phyloP scores from a whole-genome alignment of 2,888 invertebrate genomes.

The Thalpophila matura region DNA sequence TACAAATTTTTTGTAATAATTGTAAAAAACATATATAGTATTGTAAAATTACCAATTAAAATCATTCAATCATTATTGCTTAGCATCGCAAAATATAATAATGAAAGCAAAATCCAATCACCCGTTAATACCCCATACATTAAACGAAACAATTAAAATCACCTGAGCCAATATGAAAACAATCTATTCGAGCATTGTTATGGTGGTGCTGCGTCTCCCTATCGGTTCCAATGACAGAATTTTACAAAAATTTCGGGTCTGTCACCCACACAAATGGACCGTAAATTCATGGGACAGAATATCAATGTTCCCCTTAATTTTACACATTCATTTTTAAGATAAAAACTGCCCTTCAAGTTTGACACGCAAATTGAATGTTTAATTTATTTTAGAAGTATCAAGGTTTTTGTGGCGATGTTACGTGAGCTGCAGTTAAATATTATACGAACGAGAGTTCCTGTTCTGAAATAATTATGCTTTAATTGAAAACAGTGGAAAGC shows the following conservation, averaged over 20 bases:
- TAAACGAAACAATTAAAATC: not conserved
- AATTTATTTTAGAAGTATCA: conserved; percentile 38
- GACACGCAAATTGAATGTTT: conserved; percentile 51
- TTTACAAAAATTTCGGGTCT: conserved; percentile 77
- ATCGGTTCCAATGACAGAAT: conserved; percentile 63
- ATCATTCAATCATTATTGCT: not conserved
- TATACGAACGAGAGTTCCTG: not conserved
- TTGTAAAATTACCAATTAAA: too few relatives aligned
- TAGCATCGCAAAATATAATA: too few relatives aligned
- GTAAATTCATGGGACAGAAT: conserved; percentile 64
- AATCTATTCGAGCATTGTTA: conserved; percentile 2
- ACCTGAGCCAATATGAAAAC: not conserved
- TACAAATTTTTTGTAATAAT: too few relatives aligned
- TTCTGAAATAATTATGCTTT: not conserved
- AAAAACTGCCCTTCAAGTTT: conserved; percentile 57
- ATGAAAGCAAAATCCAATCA: too few relatives aligned
- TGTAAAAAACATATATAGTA: too few relatives aligned
- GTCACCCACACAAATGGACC: conserved; percentile 73
- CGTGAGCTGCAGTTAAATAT: not conserved
- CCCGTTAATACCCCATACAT: too few relatives aligned
- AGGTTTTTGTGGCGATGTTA: conserved; percentile 8
- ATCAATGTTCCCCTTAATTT: conserved; percentile 67
- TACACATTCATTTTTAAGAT: conserved; percentile 70
- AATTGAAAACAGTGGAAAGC: not conserved
- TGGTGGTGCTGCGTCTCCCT: not conserved